A percentile compares a stretch with the other conserved stretches of the same genome.
Conservation (phyloP, 2,113 vertebrate species). For the Urocitellus parryii region DNA sequence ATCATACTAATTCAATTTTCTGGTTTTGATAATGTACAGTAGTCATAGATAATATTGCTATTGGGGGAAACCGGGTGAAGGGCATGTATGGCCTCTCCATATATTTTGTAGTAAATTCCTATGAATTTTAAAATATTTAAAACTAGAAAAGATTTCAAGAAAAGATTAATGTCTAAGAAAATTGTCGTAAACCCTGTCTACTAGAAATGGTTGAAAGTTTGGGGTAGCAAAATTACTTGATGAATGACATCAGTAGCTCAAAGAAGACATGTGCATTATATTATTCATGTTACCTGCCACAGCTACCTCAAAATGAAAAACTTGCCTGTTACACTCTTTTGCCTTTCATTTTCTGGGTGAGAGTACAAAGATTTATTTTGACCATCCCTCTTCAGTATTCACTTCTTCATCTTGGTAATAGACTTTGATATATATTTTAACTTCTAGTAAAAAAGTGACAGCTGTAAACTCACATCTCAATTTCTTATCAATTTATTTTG, state of each 20-base stretch:
- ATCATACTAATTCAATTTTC: neutral
- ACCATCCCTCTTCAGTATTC: neutral
- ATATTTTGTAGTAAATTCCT: neutral
- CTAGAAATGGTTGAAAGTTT: neutral
- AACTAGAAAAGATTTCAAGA: neutral
- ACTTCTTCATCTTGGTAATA: neutral
- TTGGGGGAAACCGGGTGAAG: neutral
- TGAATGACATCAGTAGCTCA: neutral
- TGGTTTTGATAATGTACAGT: neutral
- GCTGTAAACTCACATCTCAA: neutral
- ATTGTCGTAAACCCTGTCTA: rapidly evolving
- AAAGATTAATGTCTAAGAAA: neutral
- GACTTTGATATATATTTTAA: neutral
- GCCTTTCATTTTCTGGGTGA: neutral
- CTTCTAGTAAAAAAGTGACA: neutral
- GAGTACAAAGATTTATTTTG: neutral
- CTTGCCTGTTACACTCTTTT: neutral
- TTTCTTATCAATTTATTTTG: neutral
- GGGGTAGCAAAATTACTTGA: neutral
- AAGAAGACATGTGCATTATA: neutral
- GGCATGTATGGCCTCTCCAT: neutral
- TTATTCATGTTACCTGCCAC: neutral
- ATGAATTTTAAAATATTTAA: neutral
- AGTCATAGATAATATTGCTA: neutral
- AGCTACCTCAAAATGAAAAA: neutral